Percentiles rank a stretch among this genome's conserved stretches.
Evolutionary conservation across 2,113 vertebrate species (phyloP).

Genomic region (rat (Rattus norvegicus)): DNA sequence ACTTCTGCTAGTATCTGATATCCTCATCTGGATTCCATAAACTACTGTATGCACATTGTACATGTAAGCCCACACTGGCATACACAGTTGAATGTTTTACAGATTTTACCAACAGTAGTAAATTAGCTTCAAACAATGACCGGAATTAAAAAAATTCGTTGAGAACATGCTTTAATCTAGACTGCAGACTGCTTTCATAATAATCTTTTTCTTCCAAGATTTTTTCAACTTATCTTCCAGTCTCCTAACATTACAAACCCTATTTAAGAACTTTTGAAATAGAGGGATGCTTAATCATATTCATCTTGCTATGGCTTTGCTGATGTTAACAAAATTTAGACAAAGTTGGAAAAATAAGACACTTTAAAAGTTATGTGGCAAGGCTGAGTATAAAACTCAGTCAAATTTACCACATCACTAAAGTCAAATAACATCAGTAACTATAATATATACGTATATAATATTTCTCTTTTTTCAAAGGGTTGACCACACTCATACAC

Average conservation of each 20-base stretch:
- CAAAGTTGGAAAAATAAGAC: not conserved
- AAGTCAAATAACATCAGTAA: not conserved
- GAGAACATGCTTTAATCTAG: not conserved
- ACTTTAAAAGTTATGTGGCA: not conserved
- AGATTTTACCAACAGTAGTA: not conserved
- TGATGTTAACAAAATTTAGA: constrained; percentile 1
- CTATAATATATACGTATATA: not conserved
- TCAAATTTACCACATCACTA: constrained; percentile 2
- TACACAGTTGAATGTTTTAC: too few species aligned
- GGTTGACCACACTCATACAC: not conserved
- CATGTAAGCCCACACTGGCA: not conserved
- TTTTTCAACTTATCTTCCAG: not conserved
- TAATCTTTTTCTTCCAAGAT: not conserved
- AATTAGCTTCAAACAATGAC: not conserved
- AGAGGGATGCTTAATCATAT: not conserved
- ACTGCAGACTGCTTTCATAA: not conserved
- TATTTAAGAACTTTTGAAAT: not conserved
- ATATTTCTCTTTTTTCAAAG: constrained; percentile 28
- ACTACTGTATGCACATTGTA: not conserved
- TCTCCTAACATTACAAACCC: not conserved
- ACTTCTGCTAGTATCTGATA: not conserved
- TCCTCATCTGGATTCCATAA: not conserved
- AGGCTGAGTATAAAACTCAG: not conserved
- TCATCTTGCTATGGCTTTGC: not conserved
- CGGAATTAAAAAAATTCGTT: not conserved